Evolutionary conservation across 2,113 vertebrate species (phyloP), one percentile per base, ranked within the genome.

Genomic region (Pterophyllum scalare): DNA sequence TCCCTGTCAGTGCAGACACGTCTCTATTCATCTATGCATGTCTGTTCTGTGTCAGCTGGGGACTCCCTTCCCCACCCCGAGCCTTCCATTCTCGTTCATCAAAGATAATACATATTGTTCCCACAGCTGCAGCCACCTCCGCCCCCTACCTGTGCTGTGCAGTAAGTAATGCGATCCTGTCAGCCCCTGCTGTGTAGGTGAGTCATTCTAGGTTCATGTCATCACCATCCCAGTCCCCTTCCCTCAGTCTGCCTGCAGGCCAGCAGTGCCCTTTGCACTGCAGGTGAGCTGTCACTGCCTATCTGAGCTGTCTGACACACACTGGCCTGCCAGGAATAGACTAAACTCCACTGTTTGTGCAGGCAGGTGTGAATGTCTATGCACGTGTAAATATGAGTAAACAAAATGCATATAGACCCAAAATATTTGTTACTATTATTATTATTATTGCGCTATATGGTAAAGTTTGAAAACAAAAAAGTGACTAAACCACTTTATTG

Each of bases 221-320:
- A 87, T 72, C 10, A 3, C 35, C 33, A 6, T 59, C 26, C 46
- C 31, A 31, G 7, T 49, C 38, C 70, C 20, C 5, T 40, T 10
- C 56, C 38, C 72, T 59, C 43, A 59, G 62, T 79, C 75, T 90
- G 91, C 87, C 88, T 87, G 79, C 83, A 54, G 86, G 92, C 86
- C 86, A 85, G 75, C 3, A 65, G n/a, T 91, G 90, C 80, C 90
- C 90, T 93, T 83, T 94, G 87, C 84, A 79, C 92, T 59, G 17
- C 91, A 90, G 92, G 94, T 93, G 89, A 93, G 90, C 93, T 94
- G 93, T 94, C 94, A 92, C 31, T 89, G 81, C 86, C 28, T 9
- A 92, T 94, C 89, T 89, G 88, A 85, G 84, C 83, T 35, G 75
- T 83, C 79, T 85, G 85, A 92, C 72, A 88, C 72, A 88, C 79